Conservation (phyloP, 2,888 invertebrate species). For the Molorchus minor region DNA sequence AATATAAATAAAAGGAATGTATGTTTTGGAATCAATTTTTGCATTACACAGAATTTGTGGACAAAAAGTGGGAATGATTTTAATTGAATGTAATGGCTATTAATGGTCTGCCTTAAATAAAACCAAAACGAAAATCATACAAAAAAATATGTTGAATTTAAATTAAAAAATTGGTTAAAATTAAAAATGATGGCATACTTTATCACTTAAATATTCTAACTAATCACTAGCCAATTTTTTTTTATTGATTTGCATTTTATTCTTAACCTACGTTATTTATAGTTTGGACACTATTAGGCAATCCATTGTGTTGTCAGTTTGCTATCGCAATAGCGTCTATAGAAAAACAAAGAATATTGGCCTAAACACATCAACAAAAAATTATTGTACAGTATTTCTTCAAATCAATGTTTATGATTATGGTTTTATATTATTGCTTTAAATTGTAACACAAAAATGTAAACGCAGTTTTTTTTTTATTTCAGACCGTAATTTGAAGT, state of each 20-base stretch:
- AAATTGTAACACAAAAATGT: too few relatives aligned
- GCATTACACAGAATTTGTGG: constrained; percentile 24
- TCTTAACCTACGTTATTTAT: constrained; percentile 25
- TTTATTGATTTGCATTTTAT: constrained; percentile 34
- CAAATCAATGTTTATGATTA: too few relatives aligned
- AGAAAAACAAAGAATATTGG: too few relatives aligned
- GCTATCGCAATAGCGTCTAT: too few relatives aligned
- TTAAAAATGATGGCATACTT: constrained; percentile 26
- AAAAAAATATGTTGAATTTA: not conserved
- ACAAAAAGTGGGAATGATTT: not conserved
- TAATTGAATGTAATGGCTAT: not conserved
- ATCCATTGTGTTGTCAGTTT: too few relatives aligned
- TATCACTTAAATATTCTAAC: constrained; percentile 32
- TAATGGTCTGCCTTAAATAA: constrained; percentile 16
- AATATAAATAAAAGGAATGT: too few relatives aligned
- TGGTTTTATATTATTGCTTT: too few relatives aligned
- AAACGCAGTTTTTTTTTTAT: too few relatives aligned
- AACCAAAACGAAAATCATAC: constrained; percentile 3
- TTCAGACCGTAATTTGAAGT: too few relatives aligned
- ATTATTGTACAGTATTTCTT: too few relatives aligned
- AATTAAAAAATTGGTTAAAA: constrained; percentile 13
- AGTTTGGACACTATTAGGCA: constrained; percentile 22
- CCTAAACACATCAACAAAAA: too few relatives aligned
- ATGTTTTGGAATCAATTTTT: constrained; percentile 21
- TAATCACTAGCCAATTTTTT: constrained; percentile 40